Evolutionary conservation across 2,797 vertebrate genomes (phyloP), one percentile per base, ranked within the genome.

Genomic region (Pogonophryne albipinna): DNA sequence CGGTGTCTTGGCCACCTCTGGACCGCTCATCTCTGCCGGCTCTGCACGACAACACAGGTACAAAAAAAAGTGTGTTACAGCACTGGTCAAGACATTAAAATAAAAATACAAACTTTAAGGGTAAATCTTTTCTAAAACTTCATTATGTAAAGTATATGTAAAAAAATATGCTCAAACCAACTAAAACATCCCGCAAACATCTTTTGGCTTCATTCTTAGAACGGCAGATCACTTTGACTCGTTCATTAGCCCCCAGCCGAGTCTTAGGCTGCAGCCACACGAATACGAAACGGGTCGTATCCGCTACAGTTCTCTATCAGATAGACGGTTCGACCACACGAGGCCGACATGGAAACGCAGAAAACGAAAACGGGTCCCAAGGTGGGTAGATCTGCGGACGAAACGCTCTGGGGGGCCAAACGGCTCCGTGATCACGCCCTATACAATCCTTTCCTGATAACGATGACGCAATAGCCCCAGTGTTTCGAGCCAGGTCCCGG

Each of bases 1-100:
- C 10, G 96, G 91, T 62, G 94, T 96, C 90, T 96, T 96, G 67
- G 93, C 93, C 45, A 97, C 93, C 78, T 96, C 97, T 20, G 97
- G 95, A 91, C 97, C 97, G 72, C 97, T 99, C 97, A 99, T 98
- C 88, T 95, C 98, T 89, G 92, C 75, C 65, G 95, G 96, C 88
- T 95, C 97, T 97, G 91, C 52, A 15, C 0, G 4, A 14, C 12
- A 23, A 4, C 3, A 68, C 13, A 44, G 17, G 0, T 14, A 16
- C 14, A n/a, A 1, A 9, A 8, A 19, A 1, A 27, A 27, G 27
- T 38, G 34, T 38, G 6, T 31, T 58, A 66, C 0, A 2, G 10
- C 38, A 19, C 12, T n/a, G 16, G 31, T 15, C 4, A 56, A 9
- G 14, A 1, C 0, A 1, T 10, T 17, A 38, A 27, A n/a, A 27